These are phyloP conservation scores for Alectoris magna DNA, from an alignment of 2,797 vertebrate genomes.

Conservation along the genomic window DNA sequence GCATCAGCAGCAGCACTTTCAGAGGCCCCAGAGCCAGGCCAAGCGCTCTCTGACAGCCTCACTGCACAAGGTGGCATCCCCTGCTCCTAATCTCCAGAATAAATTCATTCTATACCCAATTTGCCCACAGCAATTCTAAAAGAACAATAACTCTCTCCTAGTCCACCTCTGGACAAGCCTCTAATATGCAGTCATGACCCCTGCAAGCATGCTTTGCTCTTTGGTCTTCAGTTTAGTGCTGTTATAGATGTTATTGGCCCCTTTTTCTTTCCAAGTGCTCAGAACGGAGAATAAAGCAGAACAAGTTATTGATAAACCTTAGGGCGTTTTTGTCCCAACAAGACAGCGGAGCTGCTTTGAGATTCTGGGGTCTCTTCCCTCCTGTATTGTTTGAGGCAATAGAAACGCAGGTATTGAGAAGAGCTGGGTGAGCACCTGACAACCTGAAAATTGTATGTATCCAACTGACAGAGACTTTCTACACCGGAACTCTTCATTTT, in stretches of 20 bases:
- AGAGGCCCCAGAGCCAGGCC: not conserved
- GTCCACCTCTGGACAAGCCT: not conserved
- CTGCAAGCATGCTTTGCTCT: not conserved
- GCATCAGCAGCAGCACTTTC: fast-evolving
- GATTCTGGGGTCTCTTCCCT: not conserved
- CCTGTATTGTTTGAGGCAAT: not conserved
- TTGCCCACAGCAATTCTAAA: not conserved
- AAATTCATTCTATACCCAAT: not conserved
- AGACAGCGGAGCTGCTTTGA: not conserved
- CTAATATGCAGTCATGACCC: not conserved
- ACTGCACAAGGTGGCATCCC: not conserved
- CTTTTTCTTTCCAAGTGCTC: not conserved
- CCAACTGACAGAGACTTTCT: not conserved
- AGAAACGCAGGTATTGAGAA: not conserved
- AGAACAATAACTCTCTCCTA: not conserved
- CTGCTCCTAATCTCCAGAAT: not conserved
- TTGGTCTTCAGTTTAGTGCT: not conserved
- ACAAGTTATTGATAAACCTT: not conserved
- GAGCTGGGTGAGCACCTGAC: not conserved
- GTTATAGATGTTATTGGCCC: not conserved
- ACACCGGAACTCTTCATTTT: not conserved
- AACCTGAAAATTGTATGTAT: not conserved
- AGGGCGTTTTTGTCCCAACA: not conserved
- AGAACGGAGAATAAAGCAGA: not conserved
- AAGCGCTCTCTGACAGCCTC: not conserved